Evolutionary conservation across 2,888 invertebrate genomes (phyloP).

Genomic region (Marasmarcha lunaedactyla): DNA sequence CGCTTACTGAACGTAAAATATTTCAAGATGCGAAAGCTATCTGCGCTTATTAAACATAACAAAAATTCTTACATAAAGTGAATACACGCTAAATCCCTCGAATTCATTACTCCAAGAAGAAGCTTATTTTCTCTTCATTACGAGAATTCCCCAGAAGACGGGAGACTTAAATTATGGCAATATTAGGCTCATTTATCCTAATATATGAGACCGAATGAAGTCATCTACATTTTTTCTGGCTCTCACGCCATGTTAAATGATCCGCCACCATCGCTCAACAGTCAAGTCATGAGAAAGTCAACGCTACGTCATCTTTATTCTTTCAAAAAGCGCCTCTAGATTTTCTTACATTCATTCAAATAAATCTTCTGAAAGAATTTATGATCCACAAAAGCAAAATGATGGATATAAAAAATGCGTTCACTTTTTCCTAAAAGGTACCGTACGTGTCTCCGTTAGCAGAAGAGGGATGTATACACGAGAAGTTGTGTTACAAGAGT

Average conservation of each 20-base stretch:
- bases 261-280: background rate
- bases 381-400: background rate
- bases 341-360: background rate
- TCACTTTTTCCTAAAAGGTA: background rate
- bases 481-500: background rate
- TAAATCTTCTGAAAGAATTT: constrained; percentile 1
- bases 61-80: too few species aligned
- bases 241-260: background rate
- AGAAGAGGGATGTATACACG: background rate
- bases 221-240: too few species aligned
- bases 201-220: too few species aligned
- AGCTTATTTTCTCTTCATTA: too few species aligned
- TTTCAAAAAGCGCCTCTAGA: background rate
- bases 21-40: too few species aligned
- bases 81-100: too few species aligned
- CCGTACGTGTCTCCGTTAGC: background rate
- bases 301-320: background rate
- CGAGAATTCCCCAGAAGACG: too few species aligned
- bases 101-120: too few species aligned
- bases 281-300: background rate
- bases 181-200: too few species aligned
- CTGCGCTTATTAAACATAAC: too few species aligned
- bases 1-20: too few species aligned
- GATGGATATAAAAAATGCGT: background rate
- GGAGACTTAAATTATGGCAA: too few species aligned